phyloP scores from a whole-genome alignment of 2,888 invertebrate species.

The Synergus umbraculus region DNA sequence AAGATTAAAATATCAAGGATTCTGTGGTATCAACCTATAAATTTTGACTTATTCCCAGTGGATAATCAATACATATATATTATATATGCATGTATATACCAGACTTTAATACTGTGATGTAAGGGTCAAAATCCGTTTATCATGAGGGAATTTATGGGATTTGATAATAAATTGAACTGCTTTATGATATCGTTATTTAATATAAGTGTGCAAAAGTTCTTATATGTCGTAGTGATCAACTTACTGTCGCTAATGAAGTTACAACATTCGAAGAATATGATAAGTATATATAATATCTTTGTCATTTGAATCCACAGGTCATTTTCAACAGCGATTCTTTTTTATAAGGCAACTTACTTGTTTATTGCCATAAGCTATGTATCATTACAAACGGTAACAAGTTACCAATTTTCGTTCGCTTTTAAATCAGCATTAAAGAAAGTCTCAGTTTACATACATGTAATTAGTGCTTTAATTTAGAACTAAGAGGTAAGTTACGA shows the following conservation, averaged over 20 bases:
- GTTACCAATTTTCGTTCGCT: not conserved
- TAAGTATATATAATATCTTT: not conserved
- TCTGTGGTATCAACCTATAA: no score
- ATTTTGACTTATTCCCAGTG: no score
- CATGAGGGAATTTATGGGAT: no score
- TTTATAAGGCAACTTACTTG: not conserved
- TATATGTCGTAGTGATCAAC: not conserved
- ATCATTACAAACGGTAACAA: not conserved
- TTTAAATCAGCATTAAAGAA: not conserved
- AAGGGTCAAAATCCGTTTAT: no score
- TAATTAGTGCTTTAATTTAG: not conserved
- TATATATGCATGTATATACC: no score
- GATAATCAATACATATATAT: no score
- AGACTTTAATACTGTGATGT: no score
- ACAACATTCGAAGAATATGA: not conserved
- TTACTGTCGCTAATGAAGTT: not conserved
- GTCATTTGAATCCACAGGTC: constrained; percentile 1
- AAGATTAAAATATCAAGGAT: no score
- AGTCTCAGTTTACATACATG: not conserved
- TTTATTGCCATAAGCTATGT: not conserved
- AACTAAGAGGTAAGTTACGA: not conserved
- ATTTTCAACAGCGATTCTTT: not conserved
- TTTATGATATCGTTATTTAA: no score
- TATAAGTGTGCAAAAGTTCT: no score
- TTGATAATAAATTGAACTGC: no score